phyloP scores from a whole-genome alignment of 2,113 vertebrate genomes.

The Helogale parvula region DNA sequence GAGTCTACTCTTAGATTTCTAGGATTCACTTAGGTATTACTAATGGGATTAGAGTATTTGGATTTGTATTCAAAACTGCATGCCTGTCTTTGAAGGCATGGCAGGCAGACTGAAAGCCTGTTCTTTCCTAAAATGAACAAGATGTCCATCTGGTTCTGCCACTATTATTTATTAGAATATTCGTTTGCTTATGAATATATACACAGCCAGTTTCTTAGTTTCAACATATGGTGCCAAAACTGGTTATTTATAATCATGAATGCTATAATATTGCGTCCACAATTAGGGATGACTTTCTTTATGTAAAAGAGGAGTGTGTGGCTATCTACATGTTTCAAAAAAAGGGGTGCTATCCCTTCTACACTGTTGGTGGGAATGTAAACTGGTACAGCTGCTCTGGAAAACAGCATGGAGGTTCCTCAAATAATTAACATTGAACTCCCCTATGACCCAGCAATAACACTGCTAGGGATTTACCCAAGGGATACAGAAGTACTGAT shows the following conservation, averaged over 20 bases:
- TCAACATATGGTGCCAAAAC: conserved; percentile 35
- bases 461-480: too few relatives aligned
- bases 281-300: background rate
- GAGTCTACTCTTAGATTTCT: background rate
- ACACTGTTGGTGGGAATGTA: too few relatives aligned
- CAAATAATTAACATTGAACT: too few relatives aligned
- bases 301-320: background rate
- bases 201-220: conserved; percentile 28
- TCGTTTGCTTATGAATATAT: conserved; percentile 16
- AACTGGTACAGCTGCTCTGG: too few relatives aligned
- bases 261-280: conserved; percentile 31
- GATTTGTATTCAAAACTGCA: background rate
- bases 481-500: too few relatives aligned
- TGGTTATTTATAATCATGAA: conserved; percentile 51
- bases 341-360: background rate
- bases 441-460: too few relatives aligned
- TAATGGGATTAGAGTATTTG: background rate
- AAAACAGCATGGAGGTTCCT: too few relatives aligned
- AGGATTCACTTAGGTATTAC: background rate
- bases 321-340: conserved; percentile 61
- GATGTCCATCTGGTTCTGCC: conserved; percentile 15
- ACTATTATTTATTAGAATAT: conserved; percentile 25
- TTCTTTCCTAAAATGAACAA: conserved; percentile 52
- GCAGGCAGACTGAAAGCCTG: background rate
- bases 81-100: background rate